A percentile compares a stretch with the other conserved stretches of the same genome.
These are phyloP conservation scores for Idaea dimidiata DNA, from an alignment of 2,888 invertebrate genomes.

Conservation along the genomic window DNA sequence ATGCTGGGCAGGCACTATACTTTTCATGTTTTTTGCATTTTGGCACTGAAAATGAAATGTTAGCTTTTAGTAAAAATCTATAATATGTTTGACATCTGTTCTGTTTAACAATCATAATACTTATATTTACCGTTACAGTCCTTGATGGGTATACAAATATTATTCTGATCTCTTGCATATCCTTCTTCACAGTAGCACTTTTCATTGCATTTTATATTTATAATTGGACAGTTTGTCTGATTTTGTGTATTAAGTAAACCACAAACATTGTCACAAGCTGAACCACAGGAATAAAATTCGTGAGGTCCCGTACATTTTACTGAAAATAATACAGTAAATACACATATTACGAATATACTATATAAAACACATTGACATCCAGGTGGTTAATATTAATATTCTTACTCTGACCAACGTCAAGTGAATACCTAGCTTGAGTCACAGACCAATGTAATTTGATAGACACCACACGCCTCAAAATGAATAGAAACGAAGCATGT, in stretches of 20 bases:
- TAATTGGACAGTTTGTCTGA: slow-evolving; percentile 34
- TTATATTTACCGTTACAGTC: slow-evolving; percentile 38
- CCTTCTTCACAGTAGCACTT: slow-evolving; percentile 41
- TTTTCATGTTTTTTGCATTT: slow-evolving; percentile 19
- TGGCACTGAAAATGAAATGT: slow-evolving; percentile 15
- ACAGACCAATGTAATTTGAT: no score
- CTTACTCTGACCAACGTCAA: no score
- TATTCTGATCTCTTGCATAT: slow-evolving; percentile 36
- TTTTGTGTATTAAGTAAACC: slow-evolving; percentile 27
- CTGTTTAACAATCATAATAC: neutral
- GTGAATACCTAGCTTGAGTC: no score
- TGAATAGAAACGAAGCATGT: no score
- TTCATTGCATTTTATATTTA: slow-evolving; percentile 35
- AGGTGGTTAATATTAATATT: no score
- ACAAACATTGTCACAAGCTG: slow-evolving; percentile 41
- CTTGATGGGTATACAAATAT: slow-evolving; percentile 36
- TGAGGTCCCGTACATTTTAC: slow-evolving; percentile 22
- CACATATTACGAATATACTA: no score
- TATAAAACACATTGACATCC: no score
- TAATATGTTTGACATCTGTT: no score
- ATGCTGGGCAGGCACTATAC: slow-evolving; percentile 10
- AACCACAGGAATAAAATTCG: slow-evolving; percentile 28
- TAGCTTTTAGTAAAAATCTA: neutral
- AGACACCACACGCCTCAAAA: no score
- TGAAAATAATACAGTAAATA: slow-evolving; percentile 11